These are phyloP conservation scores for Eulemur coronatus DNA, from an alignment of 2,797 vertebrate genomes.

Conservation along the genomic window DNA sequence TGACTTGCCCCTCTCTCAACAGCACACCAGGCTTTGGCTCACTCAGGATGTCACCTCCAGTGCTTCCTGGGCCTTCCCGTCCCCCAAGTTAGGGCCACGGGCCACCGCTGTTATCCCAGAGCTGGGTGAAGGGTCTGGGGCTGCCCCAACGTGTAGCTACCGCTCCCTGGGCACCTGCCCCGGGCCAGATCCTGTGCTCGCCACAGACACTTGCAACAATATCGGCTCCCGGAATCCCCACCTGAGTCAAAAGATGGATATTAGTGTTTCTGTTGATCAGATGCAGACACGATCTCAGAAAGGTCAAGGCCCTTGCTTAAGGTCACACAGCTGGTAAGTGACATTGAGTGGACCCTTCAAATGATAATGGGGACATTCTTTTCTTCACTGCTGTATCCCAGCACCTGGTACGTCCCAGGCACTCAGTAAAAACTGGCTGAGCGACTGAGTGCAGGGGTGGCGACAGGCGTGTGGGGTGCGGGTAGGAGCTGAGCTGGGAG, in stretches of 20 bases:
- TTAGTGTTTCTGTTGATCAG: no score
- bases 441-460: not conserved
- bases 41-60: not conserved
- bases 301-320: not conserved
- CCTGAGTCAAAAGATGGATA: rapidly evolving
- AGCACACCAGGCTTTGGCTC: not conserved
- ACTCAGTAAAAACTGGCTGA: not conserved
- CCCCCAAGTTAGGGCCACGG: not conserved
- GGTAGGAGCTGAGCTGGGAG: not conserved
- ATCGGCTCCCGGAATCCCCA: rapidly evolving
- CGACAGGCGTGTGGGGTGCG: rapidly evolving
- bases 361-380: not conserved
- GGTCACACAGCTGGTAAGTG: not conserved
- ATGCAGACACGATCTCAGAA: not conserved
- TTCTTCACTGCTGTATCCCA: not conserved
- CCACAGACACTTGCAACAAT: not conserved
- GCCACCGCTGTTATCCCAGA: not conserved
- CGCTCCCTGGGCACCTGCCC: not conserved
- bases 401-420: not conserved
- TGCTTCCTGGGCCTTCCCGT: not conserved
- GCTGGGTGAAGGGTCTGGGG: not conserved
- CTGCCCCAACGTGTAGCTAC: not conserved
- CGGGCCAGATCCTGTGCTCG: not conserved
- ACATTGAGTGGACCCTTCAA: not conserved
- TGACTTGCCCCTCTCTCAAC: not conserved